A percentile compares a stretch with the other conserved stretches of the same genome.
phyloP scores from a whole-genome alignment of 2,113 vertebrate species.

The Brienomyrus brachyistius region DNA sequence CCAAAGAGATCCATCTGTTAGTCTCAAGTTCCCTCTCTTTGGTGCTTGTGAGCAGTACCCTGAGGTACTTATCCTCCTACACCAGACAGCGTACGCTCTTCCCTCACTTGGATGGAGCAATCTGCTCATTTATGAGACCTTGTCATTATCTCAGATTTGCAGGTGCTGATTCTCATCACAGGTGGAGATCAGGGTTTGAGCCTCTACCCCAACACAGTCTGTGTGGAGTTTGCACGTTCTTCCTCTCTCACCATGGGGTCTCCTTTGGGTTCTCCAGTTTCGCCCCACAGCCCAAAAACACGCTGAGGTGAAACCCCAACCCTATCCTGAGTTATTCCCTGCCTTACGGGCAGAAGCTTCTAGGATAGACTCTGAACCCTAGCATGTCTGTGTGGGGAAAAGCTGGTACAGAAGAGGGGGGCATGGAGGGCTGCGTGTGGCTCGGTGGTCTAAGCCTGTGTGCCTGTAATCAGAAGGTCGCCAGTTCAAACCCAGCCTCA shows the following conservation, averaged over 20 bases:
- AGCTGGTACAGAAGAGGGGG: neutral
- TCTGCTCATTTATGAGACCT: neutral
- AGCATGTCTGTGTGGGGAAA: neutral
- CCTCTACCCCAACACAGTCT: neutral
- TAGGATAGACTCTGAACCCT: neutral
- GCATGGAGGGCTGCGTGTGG: too few species aligned
- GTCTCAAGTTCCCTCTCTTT: neutral
- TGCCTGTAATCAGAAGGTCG: too few species aligned
- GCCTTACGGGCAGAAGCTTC: neutral
- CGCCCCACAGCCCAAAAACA: neutral
- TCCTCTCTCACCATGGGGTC: neutral
- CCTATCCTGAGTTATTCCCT: neutral
- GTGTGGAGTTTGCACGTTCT: neutral
- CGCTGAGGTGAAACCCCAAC: too few species aligned
- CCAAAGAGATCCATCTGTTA: neutral
- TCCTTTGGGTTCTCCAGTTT: neutral
- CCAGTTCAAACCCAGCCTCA: too few species aligned
- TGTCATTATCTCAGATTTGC: neutral
- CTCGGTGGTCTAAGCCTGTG: too few species aligned
- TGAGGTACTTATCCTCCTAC: neutral
- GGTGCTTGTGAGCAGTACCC: neutral
- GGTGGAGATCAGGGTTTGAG: neutral
- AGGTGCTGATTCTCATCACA: neutral
- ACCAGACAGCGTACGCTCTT: neutral
- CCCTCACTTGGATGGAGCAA: neutral